Evolutionary conservation across 2,113 vertebrate genomes (phyloP).

Genomic region (Callopanchax toddi): DNA sequence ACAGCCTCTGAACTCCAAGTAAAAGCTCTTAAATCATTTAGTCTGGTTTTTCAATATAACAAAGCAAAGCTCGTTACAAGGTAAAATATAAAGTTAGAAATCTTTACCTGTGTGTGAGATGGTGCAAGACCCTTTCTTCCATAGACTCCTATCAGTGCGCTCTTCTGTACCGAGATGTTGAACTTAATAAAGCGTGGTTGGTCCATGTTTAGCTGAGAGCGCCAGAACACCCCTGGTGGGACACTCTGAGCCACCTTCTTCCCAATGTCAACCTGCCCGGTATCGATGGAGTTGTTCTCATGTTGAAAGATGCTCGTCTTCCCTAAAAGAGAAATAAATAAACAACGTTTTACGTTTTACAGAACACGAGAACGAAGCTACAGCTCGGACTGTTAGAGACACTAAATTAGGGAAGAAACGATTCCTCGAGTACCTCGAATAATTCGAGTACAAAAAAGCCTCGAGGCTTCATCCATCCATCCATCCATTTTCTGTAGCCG

Average conservation of each 20-base stretch:
- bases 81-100: neutral
- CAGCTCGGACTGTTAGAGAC: too few relatives aligned
- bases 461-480: too few relatives aligned
- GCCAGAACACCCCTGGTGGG: conserved; percentile 96
- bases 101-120: conserved; percentile 93
- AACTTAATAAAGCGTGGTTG: conserved; percentile 96
- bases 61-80: too few relatives aligned
- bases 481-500: too few relatives aligned
- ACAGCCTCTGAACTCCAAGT: too few relatives aligned
- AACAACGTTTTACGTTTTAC: neutral
- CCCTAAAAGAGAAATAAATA: conserved; percentile 76
- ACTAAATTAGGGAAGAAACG: too few relatives aligned
- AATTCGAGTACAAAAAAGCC: too few relatives aligned
- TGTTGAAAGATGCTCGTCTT: conserved; percentile 84
- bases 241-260: conserved; percentile 88
- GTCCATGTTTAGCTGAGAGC: conserved; percentile 91
- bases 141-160: conserved; percentile 95
- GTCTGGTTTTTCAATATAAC: too few relatives aligned
- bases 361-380: neutral
- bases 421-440: too few relatives aligned
- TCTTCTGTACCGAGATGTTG: conserved; percentile 99
- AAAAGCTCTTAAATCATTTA: too few relatives aligned
- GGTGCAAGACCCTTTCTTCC: conserved; percentile 95
- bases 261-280: conserved; percentile 92
- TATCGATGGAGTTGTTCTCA: conserved; percentile 95